A percentile compares a stretch with the other conserved stretches of the same genome.
Evolutionary conservation across 2,888 invertebrate genomes (phyloP).

Genomic region (Zelleria hepariella): DNA sequence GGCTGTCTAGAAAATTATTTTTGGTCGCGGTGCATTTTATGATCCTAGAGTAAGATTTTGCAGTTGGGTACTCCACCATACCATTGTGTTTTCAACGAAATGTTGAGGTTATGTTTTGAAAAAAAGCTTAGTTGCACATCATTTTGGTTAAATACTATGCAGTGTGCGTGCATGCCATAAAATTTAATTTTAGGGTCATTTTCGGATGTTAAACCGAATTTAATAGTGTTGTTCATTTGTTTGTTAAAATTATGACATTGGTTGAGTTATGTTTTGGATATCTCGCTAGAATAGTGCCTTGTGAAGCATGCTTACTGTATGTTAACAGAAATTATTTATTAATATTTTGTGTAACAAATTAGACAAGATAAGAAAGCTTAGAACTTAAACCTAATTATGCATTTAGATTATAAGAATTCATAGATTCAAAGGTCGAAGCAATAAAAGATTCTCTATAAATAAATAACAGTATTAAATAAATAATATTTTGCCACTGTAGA

Average conservation of each 20-base stretch:
- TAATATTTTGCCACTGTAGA: constrained; percentile 27
- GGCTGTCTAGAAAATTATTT: not conserved
- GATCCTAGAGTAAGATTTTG: not conserved
- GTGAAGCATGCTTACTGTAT: constrained; percentile 65
- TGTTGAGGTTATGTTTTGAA: no score
- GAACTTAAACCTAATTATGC: not conserved
- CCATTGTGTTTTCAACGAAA: no score
- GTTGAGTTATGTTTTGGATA: constrained; percentile 41
- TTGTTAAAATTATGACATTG: constrained; percentile 26
- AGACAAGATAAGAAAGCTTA: not conserved
- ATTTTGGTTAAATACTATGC: not conserved
- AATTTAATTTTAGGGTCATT: constrained; percentile 11
- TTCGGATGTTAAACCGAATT: constrained; percentile 66
- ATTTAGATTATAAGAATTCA: not conserved
- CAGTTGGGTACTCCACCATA: no score
- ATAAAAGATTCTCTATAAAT: constrained; percentile 51
- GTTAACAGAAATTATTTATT: constrained; percentile 39
- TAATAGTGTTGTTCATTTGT: constrained; percentile 38
- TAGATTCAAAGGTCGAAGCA: constrained; percentile 37
- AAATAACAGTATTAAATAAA: constrained; percentile 50
- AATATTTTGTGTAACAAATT: constrained; percentile 8
- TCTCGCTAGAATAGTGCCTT: constrained; percentile 71
- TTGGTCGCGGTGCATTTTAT: not conserved
- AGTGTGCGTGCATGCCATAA: not conserved
- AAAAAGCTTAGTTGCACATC: no score